These are phyloP conservation scores for Diadema setosum DNA, from an alignment of 35 echinoderm and acorn worm genomes.

Conservation along the genomic window DNA sequence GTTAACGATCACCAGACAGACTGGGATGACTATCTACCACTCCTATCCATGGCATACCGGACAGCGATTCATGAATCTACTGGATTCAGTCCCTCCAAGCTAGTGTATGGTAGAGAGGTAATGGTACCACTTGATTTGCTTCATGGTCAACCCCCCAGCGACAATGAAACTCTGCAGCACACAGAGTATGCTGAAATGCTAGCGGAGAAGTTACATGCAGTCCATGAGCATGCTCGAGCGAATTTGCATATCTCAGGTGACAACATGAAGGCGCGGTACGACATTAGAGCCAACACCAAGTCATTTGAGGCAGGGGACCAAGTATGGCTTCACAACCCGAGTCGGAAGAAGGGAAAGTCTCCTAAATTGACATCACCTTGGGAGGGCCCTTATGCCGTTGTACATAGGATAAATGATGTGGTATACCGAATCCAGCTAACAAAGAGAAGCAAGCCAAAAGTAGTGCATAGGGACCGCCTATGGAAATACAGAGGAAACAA, in stretches of 20 bases:
- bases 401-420: conserved; percentile 38
- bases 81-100: background rate
- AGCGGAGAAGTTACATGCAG: background rate
- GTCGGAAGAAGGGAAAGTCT: conserved; percentile 2
- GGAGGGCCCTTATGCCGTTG: conserved; percentile 34
- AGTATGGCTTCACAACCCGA: conserved; percentile 22
- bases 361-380: conserved; percentile 26
- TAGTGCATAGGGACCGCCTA: conserved; percentile 41
- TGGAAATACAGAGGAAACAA: conserved; percentile 34
- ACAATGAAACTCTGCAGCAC: background rate
- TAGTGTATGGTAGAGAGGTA: conserved; percentile 37
- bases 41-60: background rate
- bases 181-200: background rate
- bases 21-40: conserved; percentile 23
- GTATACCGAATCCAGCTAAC: conserved; percentile 27
- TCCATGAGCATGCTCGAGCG: background rate
- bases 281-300: background rate
- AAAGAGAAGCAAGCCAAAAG: conserved; percentile 2
- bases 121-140: background rate
- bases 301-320: background rate
- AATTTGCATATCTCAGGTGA: conserved; percentile 3
- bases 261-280: background rate
- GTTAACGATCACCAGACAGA: background rate
- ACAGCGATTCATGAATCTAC: conserved; percentile 32
- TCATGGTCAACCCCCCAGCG: background rate